Base-by-base conservation (phyloP, 2,888 invertebrate genomes). In the Phrixothrix hirtus region DNA sequence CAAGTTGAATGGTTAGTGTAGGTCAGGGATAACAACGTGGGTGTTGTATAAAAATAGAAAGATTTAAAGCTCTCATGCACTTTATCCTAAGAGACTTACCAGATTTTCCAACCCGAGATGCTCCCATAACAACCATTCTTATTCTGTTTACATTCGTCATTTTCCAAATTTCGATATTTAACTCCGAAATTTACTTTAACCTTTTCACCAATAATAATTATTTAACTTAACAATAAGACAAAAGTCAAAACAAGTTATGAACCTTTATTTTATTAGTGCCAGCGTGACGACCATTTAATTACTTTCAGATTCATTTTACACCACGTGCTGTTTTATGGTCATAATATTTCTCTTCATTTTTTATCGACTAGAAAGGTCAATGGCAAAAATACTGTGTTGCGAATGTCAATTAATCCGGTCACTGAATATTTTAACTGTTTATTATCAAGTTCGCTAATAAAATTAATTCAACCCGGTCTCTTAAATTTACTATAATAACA, bases 131-230 rank as follows among this genome's bases (percentile, higher is more conserved):
- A 78, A 88, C 88, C 76, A 88, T 87, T 80, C 86, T 83, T 78
- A 88, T 88, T 76, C 86, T 84, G 78, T 85, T 87, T 75, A 86
- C 85, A 79, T 87, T 87, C 78, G 88, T 88, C 87, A 88, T 87
- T 27, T 52, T 45, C 15, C 21, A 7, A 14, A 38, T 7, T n/a
- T n/a, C n/a, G n/a, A n/a, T n/a, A n/a, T n/a, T n/a, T n/a, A n/a
- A n/a, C n/a, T n/a, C n/a, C n/a, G n/a, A n/a, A n/a, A n/a, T n/a
- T n/a, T n/a, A n/a, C n/a, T n/a, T n/a, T n/a, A n/a, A n/a, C n/a
- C n/a, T n/a, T n/a, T n/a, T n/a, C n/a, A n/a, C n/a, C n/a, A n/a
- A n/a, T n/a, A n/a, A n/a, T n/a, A n/a, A n/a, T n/a, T n/a, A n/a
- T n/a, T n/a, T n/a, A n/a, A n/a, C n/a, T n/a, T n/a, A n/a, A n/a